Base-by-base conservation (phyloP, 2,888 invertebrate species). In the Invenusta paracnida region DNA sequence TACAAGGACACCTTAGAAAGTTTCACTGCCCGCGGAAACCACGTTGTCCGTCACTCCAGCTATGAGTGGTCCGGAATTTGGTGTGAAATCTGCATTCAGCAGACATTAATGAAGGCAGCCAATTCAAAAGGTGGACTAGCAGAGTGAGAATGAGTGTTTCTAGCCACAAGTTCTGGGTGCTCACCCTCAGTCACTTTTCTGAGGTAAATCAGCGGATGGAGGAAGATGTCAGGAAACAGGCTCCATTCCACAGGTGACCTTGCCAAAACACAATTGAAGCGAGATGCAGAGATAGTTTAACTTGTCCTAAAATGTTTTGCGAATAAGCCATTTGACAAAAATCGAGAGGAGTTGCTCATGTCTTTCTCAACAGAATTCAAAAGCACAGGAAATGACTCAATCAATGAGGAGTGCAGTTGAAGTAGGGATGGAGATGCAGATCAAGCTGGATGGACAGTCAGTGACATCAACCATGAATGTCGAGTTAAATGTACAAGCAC, bases 201-300 rank as follows among this genome's bases (percentile, higher is more conserved):
- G 73, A 73, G 2, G 73, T 73, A 2, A 73, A 73, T 23, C 73
- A 73, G 11, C 17, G 27, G 73, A 73, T 73, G 73, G 73, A 73
- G 23, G 27, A 73, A 73, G 73, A 73, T 23, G 73, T 73, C 73
- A 23, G 73, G 23, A 73, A 73, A 23, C 73, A 73, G 5, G 73
- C 73, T 73, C 73, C 73, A 73, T 23, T 73, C 23, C 73, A 73
- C 73, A 73, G 73, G n/a, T 13, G 73, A 73, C 73, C 73, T 73
- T 73, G 73, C 23, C 73, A 73, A 73, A 73, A 73, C 73, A 73
- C 73, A 73, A 73, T 13, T 73, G 73, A 73, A 73, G 73, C 73
- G 73, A 73, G 73, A 73, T 73, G 73, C 73, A 73, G 73, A n/a
- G 73, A 23, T 23, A 73, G 73, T 73, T 73, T 5, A 73, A 23